Evolutionary conservation across 2,113 vertebrate genomes (phyloP).

Genomic region (Sinocyclocheilus rhinocerous): DNA sequence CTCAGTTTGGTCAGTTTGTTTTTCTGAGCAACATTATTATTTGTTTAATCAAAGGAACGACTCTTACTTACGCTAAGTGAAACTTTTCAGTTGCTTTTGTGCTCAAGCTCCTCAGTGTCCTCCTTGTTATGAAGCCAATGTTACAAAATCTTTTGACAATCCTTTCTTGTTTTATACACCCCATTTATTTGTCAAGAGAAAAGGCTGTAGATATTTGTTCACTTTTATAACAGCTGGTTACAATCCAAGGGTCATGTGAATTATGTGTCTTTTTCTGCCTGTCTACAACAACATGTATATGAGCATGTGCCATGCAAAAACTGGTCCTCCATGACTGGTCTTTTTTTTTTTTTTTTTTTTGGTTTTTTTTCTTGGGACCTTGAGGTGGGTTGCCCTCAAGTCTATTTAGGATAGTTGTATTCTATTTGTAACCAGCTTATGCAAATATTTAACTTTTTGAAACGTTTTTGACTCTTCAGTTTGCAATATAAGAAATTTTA

Average conservation of each 20-base stretch:
- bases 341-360: not conserved
- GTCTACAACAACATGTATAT: not conserved
- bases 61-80: not conserved
- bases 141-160: slow-evolving; percentile 5
- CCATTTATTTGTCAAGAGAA: not conserved
- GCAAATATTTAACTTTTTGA: slow-evolving; percentile 40
- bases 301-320: no score
- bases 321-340: no score
- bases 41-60: not conserved
- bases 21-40: no score
- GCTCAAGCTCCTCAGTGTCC: not conserved
- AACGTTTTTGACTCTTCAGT: slow-evolving; percentile 26
- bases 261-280: not conserved
- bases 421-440: slow-evolving; percentile 10
- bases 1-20: no score
- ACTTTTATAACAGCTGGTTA: not conserved
- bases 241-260: not conserved
- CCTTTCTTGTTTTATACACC: not conserved
- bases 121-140: not conserved
- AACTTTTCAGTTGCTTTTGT: not conserved
- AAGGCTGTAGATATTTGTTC: not conserved
- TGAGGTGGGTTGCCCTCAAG: slow-evolving; percentile 28
- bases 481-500: slow-evolving; percentile 34
- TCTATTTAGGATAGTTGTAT: not conserved
- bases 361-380: not conserved